Conservation (phyloP, 2,113 vertebrate species). For the Pica pica region DNA sequence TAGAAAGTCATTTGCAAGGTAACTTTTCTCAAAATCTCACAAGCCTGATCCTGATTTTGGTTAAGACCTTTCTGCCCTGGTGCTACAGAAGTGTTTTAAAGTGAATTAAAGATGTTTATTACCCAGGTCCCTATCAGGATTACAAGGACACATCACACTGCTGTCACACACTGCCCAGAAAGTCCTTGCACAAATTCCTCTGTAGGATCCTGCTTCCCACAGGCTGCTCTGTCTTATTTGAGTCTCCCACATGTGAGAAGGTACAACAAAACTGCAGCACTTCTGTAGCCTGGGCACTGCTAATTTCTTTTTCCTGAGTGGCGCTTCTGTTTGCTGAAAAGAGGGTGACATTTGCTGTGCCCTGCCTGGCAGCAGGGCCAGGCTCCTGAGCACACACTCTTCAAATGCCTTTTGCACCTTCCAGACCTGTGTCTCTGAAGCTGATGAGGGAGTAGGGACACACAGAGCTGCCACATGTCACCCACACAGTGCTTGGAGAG, state of each 20-base stretch:
- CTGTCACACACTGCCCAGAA: not conserved
- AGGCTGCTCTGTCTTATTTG: not conserved
- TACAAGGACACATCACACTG: not conserved
- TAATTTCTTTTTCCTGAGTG: not conserved
- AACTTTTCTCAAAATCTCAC: not conserved
- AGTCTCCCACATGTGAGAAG: fast-evolving
- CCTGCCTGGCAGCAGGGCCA: not conserved
- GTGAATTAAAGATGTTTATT: not conserved
- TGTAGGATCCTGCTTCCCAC: not conserved
- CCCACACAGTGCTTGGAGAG: not conserved
- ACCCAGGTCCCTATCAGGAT: not conserved
- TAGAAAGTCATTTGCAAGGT: not conserved
- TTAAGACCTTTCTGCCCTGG: not conserved
- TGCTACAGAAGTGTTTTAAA: not conserved
- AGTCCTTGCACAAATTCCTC: not conserved
- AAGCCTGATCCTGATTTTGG: not conserved
- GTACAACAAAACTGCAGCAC: fast-evolving
- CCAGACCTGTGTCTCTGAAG: not conserved
- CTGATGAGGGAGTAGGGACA: not conserved
- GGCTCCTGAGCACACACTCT: not conserved
- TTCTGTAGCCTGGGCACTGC: not conserved
- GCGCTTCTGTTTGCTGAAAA: not conserved
- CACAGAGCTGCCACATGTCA: fast-evolving
- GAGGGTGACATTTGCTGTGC: not conserved
- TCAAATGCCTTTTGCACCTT: not conserved